These are phyloP conservation scores for Dolichoris vasculosae DNA, from an alignment of 1,140 invertebrate species.

Conservation along the genomic window DNA sequence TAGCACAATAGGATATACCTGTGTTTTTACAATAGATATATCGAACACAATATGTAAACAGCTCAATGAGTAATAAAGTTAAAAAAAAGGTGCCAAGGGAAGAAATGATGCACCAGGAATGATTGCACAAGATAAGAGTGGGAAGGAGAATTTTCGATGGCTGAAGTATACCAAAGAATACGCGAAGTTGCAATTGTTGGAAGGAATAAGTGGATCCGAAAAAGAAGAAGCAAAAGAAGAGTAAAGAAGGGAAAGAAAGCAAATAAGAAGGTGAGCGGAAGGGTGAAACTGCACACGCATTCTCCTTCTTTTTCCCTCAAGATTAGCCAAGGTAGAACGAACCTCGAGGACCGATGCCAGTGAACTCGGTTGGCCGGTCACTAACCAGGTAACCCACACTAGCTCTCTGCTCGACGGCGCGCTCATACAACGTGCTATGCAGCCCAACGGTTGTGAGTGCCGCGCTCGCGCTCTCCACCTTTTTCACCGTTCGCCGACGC, in stretches of 20 bases:
- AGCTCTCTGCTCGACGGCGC: slow-evolving; percentile 53
- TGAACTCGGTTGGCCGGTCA: slow-evolving; percentile 76
- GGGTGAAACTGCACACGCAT: slow-evolving; percentile 42
- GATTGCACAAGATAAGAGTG: too few species aligned
- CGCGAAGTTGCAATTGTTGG: neutral
- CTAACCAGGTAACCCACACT: slow-evolving; percentile 76
- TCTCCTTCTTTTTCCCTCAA: slow-evolving; percentile 56
- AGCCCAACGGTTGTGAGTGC: slow-evolving; percentile 62
- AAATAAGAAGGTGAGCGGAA: slow-evolving; percentile 43
- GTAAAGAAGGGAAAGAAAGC: slow-evolving; percentile 40
- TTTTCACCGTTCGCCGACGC: slow-evolving; percentile 71
- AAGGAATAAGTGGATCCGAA: slow-evolving; percentile 1
- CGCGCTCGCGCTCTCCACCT: slow-evolving; percentile 58
- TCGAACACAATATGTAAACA: neutral
- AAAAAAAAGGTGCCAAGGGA: neutral
- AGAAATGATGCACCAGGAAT: neutral
- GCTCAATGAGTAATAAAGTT: neutral
- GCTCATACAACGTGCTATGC: slow-evolving; percentile 64
- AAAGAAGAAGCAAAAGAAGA: neutral
- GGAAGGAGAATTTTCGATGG: neutral
- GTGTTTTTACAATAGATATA: neutral
- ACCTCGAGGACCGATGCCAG: slow-evolving; percentile 71
- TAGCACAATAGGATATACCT: neutral
- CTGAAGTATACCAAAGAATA: slow-evolving; percentile 11
- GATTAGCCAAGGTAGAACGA: slow-evolving; percentile 72